Conservation (phyloP, 2,113 vertebrate species). For the Callipepla squamata region DNA sequence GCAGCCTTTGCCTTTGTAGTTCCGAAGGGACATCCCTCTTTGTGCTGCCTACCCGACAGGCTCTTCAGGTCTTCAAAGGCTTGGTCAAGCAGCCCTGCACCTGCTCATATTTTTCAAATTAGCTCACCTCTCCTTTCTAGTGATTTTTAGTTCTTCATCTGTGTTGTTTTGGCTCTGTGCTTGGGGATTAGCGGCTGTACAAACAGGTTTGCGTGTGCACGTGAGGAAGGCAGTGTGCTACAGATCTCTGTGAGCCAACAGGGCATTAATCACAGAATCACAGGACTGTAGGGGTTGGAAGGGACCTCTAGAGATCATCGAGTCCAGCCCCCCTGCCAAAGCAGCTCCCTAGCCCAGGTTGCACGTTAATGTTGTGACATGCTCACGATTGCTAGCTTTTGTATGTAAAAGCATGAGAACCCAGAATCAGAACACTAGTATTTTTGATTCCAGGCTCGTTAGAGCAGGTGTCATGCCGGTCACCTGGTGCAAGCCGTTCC, state of each 20-base stretch:
- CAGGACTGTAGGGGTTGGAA: too few relatives aligned
- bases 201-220: background rate
- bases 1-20: slow-evolving; percentile 38
- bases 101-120: slow-evolving; percentile 1
- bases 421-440: background rate
- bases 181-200: background rate
- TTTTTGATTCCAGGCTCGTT: background rate
- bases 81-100: background rate
- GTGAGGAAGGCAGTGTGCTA: background rate
- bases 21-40: slow-evolving; percentile 8
- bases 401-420: background rate
- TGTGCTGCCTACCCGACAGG: background rate
- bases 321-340: too few relatives aligned
- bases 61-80: slow-evolving; percentile 24
- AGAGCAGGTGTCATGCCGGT: background rate
- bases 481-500: background rate
- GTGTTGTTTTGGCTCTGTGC: background rate
- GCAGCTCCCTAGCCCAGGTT: too few relatives aligned
- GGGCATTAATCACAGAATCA: background rate
- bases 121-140: background rate
- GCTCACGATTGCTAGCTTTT: background rate
- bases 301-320: too few relatives aligned
- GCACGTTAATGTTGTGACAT: background rate
- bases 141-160: slow-evolving; percentile 18
- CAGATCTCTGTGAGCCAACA: background rate